Conservation (phyloP, 2,888 invertebrate species). For the Cephus runcator region DNA sequence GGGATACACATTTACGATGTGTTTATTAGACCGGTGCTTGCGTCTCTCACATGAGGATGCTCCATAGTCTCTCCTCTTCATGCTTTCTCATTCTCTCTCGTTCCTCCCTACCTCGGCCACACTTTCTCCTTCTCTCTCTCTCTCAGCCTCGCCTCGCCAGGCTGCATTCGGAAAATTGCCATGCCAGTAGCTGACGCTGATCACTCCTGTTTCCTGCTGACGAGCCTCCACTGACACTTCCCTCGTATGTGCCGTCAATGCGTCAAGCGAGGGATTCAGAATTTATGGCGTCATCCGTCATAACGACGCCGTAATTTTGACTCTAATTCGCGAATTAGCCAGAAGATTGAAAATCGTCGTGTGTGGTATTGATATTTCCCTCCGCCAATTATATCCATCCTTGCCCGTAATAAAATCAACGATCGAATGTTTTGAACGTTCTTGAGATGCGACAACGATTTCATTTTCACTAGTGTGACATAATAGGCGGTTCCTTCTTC, state of each 20-base stretch:
- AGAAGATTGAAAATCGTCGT: background rate
- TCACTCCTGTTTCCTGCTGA: slow-evolving; percentile 1
- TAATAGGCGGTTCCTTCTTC: background rate
- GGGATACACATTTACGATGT: slow-evolving; percentile 36
- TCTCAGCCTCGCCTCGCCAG: background rate
- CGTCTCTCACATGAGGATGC: background rate
- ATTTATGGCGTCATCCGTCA: slow-evolving; percentile 49
- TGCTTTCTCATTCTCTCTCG: too few relatives aligned
- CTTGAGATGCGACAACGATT: background rate
- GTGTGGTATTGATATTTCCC: background rate
- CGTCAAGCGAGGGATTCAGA: slow-evolving; percentile 21
- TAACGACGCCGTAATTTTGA: slow-evolving; percentile 32
- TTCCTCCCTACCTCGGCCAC: too few relatives aligned
- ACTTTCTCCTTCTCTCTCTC: too few relatives aligned
- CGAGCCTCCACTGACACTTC: background rate
- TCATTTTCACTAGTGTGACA: background rate
- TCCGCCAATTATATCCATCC: background rate
- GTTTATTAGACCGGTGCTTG: slow-evolving; percentile 34
- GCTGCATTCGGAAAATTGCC: slow-evolving; percentile 35
- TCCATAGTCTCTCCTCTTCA: background rate
- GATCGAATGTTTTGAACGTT: background rate
- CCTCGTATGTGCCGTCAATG: slow-evolving; percentile 1
- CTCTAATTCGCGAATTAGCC: slow-evolving; percentile 37
- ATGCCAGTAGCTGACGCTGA: slow-evolving; percentile 35
- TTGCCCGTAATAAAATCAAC: background rate